phyloP scores from a whole-genome alignment of 1,140 invertebrate genomes.

The Drosophila azteca region DNA sequence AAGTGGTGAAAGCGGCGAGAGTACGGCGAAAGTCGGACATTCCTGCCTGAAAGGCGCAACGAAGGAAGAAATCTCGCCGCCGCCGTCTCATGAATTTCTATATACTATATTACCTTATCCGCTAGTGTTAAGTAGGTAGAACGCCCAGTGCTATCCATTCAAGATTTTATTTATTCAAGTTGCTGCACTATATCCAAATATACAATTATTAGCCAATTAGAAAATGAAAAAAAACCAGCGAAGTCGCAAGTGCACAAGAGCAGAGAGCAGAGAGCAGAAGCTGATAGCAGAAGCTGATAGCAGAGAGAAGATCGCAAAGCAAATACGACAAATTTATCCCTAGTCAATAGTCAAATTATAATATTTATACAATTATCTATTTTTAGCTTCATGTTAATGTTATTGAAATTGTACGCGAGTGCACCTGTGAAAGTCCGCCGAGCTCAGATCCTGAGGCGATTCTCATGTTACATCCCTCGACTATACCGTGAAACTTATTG shows the following conservation, averaged over 20 bases:
- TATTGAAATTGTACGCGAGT: constrained; percentile 17
- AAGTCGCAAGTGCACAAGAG: no score
- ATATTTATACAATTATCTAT: constrained; percentile 81
- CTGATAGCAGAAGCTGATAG: not conserved
- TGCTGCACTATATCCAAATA: constrained; percentile 70
- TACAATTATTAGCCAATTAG: constrained; percentile 72
- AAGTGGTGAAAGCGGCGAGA: constrained; percentile 38
- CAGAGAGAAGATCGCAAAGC: constrained; percentile 31
- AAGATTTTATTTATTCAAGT: constrained; percentile 66
- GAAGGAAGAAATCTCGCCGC: constrained; percentile 41
- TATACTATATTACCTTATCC: constrained; percentile 22
- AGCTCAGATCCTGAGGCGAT: constrained; percentile 16
- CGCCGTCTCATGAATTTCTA: constrained; percentile 55
- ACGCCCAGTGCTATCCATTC: constrained; percentile 64
- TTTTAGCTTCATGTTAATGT: constrained; percentile 60
- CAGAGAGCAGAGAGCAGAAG: no score
- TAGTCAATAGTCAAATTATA: constrained; percentile 84
- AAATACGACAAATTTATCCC: constrained; percentile 79
- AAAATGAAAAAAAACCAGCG: constrained; percentile 18
- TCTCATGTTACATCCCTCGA: constrained; percentile 56
- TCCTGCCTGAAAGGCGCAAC: not conserved
- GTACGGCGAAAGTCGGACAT: constrained; percentile 12
- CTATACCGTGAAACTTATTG: constrained; percentile 56
- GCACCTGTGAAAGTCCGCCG: not conserved
- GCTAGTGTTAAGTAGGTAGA: constrained; percentile 51